These are phyloP conservation scores for Frankliniella fusca DNA, from an alignment of 2,888 invertebrate genomes.

Conservation along the genomic window DNA sequence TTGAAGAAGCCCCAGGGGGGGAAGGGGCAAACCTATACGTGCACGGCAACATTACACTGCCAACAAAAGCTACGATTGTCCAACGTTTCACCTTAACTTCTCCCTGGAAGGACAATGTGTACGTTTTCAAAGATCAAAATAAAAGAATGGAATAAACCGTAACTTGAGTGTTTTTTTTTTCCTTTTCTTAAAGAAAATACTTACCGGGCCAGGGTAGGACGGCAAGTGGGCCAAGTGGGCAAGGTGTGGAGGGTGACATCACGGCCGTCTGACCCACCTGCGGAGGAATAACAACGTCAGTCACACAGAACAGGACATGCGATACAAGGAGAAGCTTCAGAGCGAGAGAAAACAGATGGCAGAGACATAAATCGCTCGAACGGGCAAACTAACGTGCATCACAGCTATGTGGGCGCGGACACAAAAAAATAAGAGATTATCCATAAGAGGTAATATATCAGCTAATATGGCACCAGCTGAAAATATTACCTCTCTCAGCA, in stretches of 20 bases:
- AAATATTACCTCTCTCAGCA: no score
- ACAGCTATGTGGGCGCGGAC: no score
- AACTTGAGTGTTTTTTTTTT: not conserved
- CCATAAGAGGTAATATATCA: no score
- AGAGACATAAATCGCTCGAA: no score
- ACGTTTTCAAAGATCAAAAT: conserved; percentile 42
- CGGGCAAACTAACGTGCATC: no score
- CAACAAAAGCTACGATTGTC: no score
- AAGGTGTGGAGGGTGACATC: not conserved
- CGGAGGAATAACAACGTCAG: not conserved
- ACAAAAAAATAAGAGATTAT: no score
- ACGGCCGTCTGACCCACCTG: conserved; percentile 13
- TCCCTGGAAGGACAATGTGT: not conserved
- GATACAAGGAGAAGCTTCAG: not conserved
- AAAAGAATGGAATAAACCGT: conserved; percentile 40
- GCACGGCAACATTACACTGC: not conserved
- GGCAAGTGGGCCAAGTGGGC: conserved; percentile 14
- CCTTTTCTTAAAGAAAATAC: not conserved
- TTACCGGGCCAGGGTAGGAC: conserved; percentile 23
- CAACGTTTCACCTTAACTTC: not conserved
- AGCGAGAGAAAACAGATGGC: not conserved
- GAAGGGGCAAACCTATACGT: not conserved
- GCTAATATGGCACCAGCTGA: no score
- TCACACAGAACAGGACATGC: no score
- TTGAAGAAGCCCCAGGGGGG: not conserved